Evolutionary conservation across 2,113 vertebrate genomes (phyloP).

Genomic region (Dolichotis patagonum): DNA sequence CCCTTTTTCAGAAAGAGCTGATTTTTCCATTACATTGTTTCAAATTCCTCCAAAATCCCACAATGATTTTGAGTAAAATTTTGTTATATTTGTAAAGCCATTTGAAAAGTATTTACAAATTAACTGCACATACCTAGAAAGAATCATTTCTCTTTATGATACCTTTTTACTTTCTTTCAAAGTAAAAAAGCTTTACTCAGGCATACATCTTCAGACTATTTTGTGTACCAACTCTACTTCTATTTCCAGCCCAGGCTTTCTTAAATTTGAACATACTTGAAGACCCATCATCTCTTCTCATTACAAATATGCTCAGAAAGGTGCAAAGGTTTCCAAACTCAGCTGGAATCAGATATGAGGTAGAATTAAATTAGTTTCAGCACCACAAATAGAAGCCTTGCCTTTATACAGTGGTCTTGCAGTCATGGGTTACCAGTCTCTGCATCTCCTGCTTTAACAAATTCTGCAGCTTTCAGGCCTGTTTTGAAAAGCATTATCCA

Average conservation of each 20-base stretch:
- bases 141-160: constrained; percentile 12
- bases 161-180: constrained; percentile 43
- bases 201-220: neutral
- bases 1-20: constrained; percentile 14
- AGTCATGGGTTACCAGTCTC: neutral
- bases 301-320: neutral
- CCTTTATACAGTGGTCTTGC: neutral
- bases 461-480: neutral
- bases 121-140: neutral
- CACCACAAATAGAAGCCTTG: neutral
- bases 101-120: constrained; percentile 54
- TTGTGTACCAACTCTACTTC: neutral
- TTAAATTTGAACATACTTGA: constrained; percentile 6
- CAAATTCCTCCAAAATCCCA: constrained; percentile 8
- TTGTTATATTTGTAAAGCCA: neutral
- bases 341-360: neutral
- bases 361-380: constrained; percentile 3
- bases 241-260: neutral
- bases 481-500: neutral
- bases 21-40: constrained; percentile 52
- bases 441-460: neutral
- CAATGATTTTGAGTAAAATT: constrained; percentile 43
- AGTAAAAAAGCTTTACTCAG: neutral
- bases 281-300: neutral
- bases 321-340: neutral